Base-by-base conservation (phyloP, 2,888 invertebrate genomes). In the Euzophera pinguis region DNA sequence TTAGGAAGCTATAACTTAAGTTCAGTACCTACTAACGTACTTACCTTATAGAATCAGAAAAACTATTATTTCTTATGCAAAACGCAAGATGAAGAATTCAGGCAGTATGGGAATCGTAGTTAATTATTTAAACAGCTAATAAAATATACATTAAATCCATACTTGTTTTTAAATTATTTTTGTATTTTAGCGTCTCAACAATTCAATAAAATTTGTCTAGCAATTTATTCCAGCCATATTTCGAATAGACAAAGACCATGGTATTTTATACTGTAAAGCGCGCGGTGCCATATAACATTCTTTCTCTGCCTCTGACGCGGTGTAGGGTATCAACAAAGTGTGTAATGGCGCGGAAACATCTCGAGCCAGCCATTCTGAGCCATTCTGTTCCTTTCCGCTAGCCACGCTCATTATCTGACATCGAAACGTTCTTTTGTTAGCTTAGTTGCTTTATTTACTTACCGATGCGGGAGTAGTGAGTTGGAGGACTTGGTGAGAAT, bases 331-430 rank as follows among this genome's bases (percentile, higher is more conserved):
- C 84, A 84, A 87, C 87, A 88, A 89, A 78, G 83, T 72, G 84
- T 65, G 75, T 75, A 88, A 88, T 89, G 90, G 86, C 73, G 67
- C 68, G 90, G 89, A 89, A 90, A 80, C 82, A 87, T 87, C 86
- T 79, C 75, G 72, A 80, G 79, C 81, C 80, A 80, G 76, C 78
- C 71, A 71, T 71, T 67, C 67, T 76, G 14, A 76, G 78, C 73
- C 81, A 83, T 84, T 84, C 75, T 75, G 81, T 87, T 87, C 86
- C 85, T 86, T 73, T 64, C 79, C 81, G 77, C 81, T 87, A 74
- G 80, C 75, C 73, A 75, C 77, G 79, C 79, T 84, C 85, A 88
- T 88, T 90, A 89, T 87, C 84, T 82, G 75, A 73, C 81, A 76
- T 81, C 75, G 72, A 69, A 80, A 80, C 75, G 78, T 78, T 77